Base-by-base conservation (phyloP, 2,888 invertebrate species). In the Arctia plantaginis region DNA sequence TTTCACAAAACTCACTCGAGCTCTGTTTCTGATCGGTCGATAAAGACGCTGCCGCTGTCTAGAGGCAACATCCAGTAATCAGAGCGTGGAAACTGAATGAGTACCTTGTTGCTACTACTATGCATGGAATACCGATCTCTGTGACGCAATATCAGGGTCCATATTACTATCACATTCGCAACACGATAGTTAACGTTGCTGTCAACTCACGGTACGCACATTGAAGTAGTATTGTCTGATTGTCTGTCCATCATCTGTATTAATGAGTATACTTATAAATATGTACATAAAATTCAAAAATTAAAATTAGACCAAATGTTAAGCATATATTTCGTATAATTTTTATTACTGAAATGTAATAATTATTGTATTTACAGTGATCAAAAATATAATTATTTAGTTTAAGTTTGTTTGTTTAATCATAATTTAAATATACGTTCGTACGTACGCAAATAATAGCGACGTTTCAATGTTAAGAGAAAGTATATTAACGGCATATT, bases 31-130 rank as follows among this genome's bases (percentile, higher is more conserved):
- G 95, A 95, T 95, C 92, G 90, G 89, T 90, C 93, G 94, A 95
- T 95, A 95, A 93, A 94, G 94, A 94, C 92, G 92, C 90, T 92
- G 93, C 93, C 92, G 92, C 90, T 92, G 93, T 94, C 94, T 94
- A 93, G 94, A 95, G 95, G 94, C 95, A 95, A 95, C 94, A 95
- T 94, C 95, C 95, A 95, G 89, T 94, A 94, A 95, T 95, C 94
- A 95, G 95, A 95, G 95, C 95, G 95, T 95, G 95, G 94, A 94
- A 95, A 93, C 95, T 94, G 94, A 93, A 89, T 89, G 86, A 90
- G 91, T 93, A 92, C 92, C 89, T 91, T 91, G 93, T 90, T 91
- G 89, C 91, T 88, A 88, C 88, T 89, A 84, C 85, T 80, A 81
- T 82, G 82, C 82, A 87, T 82, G 85, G 87, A 85, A 92, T 87